A percentile compares a stretch with the other conserved stretches of the same genome.
These are phyloP conservation scores for Chrysomela aeneicollis DNA, from an alignment of 2,888 invertebrate genomes.

Conservation along the genomic window DNA sequence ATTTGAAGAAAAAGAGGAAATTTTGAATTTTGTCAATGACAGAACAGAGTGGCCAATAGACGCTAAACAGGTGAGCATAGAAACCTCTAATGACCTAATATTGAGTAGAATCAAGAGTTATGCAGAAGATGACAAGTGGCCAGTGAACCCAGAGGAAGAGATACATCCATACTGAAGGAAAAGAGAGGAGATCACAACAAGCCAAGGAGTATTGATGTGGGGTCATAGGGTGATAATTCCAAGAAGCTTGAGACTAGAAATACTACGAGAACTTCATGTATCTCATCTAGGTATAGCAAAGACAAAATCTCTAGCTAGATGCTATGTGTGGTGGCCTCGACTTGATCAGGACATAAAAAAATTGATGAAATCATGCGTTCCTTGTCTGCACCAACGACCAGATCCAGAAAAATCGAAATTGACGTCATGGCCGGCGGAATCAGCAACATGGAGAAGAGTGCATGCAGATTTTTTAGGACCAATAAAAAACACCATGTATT, in stretches of 20 bases:
- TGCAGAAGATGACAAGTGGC: neutral
- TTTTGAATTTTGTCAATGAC: too few relatives aligned
- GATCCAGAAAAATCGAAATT: slow-evolving; percentile 42
- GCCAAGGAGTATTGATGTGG: too few relatives aligned
- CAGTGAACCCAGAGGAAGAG: neutral
- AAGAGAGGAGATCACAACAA: too few relatives aligned
- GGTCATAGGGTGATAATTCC: slow-evolving; percentile 39
- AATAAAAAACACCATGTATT: slow-evolving; percentile 6
- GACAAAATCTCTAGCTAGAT: slow-evolving; percentile 36
- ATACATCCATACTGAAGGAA: too few relatives aligned
- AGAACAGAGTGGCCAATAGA: too few relatives aligned
- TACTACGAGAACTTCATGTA: slow-evolving; percentile 36
- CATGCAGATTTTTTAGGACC: slow-evolving; percentile 29
- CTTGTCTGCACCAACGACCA: slow-evolving; percentile 42
- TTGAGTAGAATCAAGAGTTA: neutral
- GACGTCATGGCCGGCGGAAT: slow-evolving; percentile 31
- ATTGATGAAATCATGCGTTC: slow-evolving; percentile 29
- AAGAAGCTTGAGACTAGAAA: slow-evolving; percentile 10
- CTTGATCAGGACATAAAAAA: slow-evolving; percentile 36
- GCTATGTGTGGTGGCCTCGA: slow-evolving; percentile 39
- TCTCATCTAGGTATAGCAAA: slow-evolving; percentile 37
- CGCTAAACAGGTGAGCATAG: too few relatives aligned
- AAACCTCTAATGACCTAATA: too few relatives aligned
- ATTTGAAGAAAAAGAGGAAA: too few relatives aligned
- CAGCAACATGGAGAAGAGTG: slow-evolving; percentile 30